Conservation (phyloP, 2,888 invertebrate genomes). For the Antitype chi region DNA sequence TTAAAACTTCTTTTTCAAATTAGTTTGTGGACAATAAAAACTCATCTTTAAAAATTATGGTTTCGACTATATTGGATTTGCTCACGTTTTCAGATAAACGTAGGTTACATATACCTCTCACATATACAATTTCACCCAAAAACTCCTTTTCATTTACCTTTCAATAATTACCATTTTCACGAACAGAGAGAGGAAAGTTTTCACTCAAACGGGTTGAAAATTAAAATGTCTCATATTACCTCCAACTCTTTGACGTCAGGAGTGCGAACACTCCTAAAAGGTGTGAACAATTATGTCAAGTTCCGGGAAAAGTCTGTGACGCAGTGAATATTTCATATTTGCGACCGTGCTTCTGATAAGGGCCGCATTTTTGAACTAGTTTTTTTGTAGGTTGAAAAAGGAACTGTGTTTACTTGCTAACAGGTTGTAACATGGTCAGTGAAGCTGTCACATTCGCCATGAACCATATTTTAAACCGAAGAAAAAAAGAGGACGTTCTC, state of each 20-base stretch:
- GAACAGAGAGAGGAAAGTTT: not conserved
- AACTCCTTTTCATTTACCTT: not conserved
- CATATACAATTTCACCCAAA: not conserved
- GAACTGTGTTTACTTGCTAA: not conserved
- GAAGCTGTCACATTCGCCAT: not conserved
- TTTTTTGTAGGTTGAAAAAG: constrained; percentile 4
- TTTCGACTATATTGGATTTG: too few relatives aligned
- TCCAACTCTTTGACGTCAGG: constrained; percentile 28
- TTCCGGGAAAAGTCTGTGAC: not conserved
- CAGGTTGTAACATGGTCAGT: not conserved
- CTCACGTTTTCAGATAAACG: too few relatives aligned
- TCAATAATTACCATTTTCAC: constrained; percentile 23
- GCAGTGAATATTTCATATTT: constrained; percentile 4
- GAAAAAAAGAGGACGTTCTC: too few relatives aligned
- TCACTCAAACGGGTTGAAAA: constrained; percentile 33
- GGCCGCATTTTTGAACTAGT: not conserved
- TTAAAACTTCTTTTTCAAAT: too few relatives aligned
- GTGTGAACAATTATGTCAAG: constrained; percentile 43
- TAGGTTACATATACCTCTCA: not conserved
- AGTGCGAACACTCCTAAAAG: constrained; percentile 24
- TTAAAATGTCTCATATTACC: constrained; percentile 29
- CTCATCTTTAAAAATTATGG: too few relatives aligned
- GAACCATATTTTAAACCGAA: not conserved
- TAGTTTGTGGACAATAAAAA: too few relatives aligned
- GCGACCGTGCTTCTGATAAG: not conserved